These are phyloP conservation scores for Hipposideros armiger DNA, from an alignment of 2,113 vertebrate genomes.

Conservation along the genomic window DNA sequence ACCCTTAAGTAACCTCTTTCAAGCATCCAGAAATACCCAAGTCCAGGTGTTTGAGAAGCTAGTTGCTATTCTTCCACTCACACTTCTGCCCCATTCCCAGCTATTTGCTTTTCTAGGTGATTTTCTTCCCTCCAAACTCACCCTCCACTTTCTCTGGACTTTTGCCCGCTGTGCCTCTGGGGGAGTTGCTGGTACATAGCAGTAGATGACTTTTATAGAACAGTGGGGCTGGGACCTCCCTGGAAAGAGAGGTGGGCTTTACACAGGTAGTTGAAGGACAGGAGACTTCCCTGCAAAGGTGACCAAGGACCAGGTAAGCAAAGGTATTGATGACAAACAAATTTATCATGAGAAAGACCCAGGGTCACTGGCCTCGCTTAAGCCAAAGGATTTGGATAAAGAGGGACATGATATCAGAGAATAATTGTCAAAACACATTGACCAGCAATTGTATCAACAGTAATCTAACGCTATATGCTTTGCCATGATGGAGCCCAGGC, in stretches of 20 bases:
- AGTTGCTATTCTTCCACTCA: neutral
- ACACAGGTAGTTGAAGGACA: neutral
- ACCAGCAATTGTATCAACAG: neutral
- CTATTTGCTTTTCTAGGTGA: neutral
- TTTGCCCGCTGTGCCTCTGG: neutral
- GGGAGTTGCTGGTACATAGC: neutral
- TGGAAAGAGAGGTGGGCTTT: neutral
- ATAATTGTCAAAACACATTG: neutral
- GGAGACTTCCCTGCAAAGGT: neutral
- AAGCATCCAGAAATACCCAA: neutral
- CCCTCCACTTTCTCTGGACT: neutral
- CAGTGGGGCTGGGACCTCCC: neutral
- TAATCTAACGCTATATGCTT: neutral
- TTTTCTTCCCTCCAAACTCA: neutral
- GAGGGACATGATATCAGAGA: neutral
- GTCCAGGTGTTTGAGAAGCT: neutral
- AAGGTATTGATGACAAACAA: neutral
- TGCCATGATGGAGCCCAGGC: neutral
- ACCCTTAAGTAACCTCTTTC: neutral
- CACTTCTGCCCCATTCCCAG: neutral
- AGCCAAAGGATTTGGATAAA: neutral
- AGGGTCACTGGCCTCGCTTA: neutral
- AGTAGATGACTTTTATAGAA: neutral
- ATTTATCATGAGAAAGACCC: neutral
- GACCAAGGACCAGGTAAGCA: neutral